Evolutionary conservation across 2,888 invertebrate genomes (phyloP).

Genomic region (Aphodius sticticus): DNA sequence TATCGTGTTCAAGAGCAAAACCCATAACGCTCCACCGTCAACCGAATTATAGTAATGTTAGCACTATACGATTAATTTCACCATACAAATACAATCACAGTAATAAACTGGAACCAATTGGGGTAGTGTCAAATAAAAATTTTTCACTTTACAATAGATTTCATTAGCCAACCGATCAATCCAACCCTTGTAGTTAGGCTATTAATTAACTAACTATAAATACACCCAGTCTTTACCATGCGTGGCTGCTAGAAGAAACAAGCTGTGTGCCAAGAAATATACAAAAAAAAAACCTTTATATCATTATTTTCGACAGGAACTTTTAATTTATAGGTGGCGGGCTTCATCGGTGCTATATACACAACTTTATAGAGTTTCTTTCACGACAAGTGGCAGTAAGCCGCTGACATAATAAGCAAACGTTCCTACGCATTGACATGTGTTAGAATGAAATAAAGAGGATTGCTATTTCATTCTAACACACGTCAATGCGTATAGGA

Average conservation of each 20-base stretch:
- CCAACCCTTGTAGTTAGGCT: constrained; percentile 16
- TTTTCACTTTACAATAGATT: constrained; percentile 21
- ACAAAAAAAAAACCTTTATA: background rate
- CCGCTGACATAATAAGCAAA: too few species aligned
- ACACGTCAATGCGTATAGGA: too few species aligned
- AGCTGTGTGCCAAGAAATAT: constrained; percentile 15
- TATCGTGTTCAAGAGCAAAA: constrained; percentile 25
- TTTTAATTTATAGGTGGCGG: background rate
- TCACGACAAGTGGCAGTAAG: too few species aligned
- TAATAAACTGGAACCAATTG: constrained; percentile 56
- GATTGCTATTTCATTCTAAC: too few species aligned
- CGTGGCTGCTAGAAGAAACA: constrained; percentile 35
- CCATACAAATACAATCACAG: constrained; percentile 59
- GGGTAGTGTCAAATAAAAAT: constrained; percentile 8
- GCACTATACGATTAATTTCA: constrained; percentile 42
- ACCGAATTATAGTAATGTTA: constrained; percentile 49
- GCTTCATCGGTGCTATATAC: background rate
- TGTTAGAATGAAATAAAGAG: too few species aligned
- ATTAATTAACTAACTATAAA: constrained; percentile 39
- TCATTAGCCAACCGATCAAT: constrained; percentile 17
- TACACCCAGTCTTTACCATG: constrained; percentile 39
- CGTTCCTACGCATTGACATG: too few species aligned
- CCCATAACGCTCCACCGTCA: constrained; percentile 29
- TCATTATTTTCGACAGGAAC: background rate
- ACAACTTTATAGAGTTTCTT: background rate